Base-by-base conservation (phyloP, 64 coral and sea anemone genomes). In the Stylophora pistillata region DNA sequence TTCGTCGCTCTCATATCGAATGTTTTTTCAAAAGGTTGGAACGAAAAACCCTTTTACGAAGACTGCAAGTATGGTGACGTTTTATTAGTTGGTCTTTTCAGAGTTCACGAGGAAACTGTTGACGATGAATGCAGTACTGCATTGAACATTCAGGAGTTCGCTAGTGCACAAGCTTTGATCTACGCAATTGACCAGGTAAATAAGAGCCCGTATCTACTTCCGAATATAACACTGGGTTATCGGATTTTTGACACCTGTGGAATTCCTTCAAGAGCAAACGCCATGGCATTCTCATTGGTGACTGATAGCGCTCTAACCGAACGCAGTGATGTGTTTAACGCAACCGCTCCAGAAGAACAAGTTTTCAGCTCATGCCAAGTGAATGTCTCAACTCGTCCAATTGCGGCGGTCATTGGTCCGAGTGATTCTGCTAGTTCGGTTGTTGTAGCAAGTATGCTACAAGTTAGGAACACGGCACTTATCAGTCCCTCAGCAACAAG, bases 171-270 rank as follows among this genome's bases (percentile, higher is more conserved):
- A 52, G 92, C 92, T 14, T 85, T 94, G 79, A 37, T 85, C 13
- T 94, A 77, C 57, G 92, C 92, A 14, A 94, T 94, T 18, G 72
- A 89, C 13, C 55, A 75, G 1, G 71, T 94, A 12, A 89, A 94
- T 74, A 74, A 66, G 2, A 60, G 77, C 55, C 16, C 60, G 56
- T 31, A 6, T 15, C 47, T 94, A 29, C 71, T 94, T 16, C 86
- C 86, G 31, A 84, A 85, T 3, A 75, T 78, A 18, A 94, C 70
- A 13, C 61, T 94, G 20, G 92, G 92, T 5, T 94, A 83, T 85
- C 78, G 83, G 28, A 94, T 94, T 28, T 27, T 58, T 17, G 92
- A 94, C 78, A 83, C 73, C 41, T 94, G 92, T 84, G 87, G 83
- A 53, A 84, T 41, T 41, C 76, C 77, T 23, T 72, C 63, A 15